These are phyloP conservation scores for Borostomias antarcticus DNA, from an alignment of 2,797 vertebrate genomes.

Conservation along the genomic window DNA sequence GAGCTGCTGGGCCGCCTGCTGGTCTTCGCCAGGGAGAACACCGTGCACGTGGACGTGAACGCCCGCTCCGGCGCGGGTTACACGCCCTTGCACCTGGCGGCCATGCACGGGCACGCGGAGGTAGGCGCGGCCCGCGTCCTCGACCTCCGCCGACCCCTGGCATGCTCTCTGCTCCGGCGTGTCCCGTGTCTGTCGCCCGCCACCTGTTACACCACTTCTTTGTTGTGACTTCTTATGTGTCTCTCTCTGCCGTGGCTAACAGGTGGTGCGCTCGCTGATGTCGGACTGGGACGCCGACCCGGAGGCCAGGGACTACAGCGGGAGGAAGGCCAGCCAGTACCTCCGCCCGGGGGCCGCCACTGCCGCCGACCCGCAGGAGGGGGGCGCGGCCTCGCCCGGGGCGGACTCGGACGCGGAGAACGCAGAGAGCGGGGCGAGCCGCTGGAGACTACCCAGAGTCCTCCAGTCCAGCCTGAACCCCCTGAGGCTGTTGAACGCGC, in stretches of 20 bases:
- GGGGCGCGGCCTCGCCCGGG: slow-evolving; percentile 61
- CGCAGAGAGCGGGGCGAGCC: slow-evolving; percentile 61
- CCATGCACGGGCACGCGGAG: slow-evolving; percentile 93
- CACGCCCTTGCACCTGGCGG: slow-evolving; percentile 92
- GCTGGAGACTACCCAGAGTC: slow-evolving; percentile 89
- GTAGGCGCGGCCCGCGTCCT: slow-evolving; percentile 74
- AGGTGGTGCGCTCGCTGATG: slow-evolving; percentile 81
- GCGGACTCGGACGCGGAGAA: slow-evolving; percentile 61
- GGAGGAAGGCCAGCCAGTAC: slow-evolving; percentile 90
- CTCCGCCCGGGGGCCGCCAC: slow-evolving; percentile 68
- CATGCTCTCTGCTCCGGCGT: background rate
- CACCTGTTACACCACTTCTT: background rate
- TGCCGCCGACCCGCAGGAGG: slow-evolving; percentile 56
- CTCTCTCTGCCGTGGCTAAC: slow-evolving; percentile 29
- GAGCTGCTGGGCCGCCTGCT: slow-evolving; percentile 88
- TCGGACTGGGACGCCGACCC: slow-evolving; percentile 93
- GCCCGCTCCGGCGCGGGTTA: slow-evolving; percentile 88
- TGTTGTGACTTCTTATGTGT: background rate
- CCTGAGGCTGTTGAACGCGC: slow-evolving; percentile 78
- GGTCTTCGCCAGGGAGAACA: slow-evolving; percentile 83
- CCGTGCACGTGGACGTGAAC: slow-evolving; percentile 85
- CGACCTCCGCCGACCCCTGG: background rate
- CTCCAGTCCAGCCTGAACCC: slow-evolving; percentile 86
- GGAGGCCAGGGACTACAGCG: slow-evolving; percentile 92
- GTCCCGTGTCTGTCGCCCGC: too few relatives aligned